Evolutionary conservation across 2,888 invertebrate species (phyloP).

Genomic region (Caenorhabditis panamensis): DNA sequence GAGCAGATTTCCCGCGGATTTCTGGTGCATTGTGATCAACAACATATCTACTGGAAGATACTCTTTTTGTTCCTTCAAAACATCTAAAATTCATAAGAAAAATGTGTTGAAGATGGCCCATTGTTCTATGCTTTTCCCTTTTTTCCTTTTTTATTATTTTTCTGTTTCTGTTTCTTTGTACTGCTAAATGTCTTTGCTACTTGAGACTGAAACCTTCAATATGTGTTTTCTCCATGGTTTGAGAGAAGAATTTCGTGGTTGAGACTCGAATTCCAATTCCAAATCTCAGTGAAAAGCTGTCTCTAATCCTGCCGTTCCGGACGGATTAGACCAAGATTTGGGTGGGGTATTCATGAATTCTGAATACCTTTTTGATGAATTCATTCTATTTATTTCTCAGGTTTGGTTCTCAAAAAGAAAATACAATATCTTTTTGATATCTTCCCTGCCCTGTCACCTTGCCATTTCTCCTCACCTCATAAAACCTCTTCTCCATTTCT

Average conservation of each 20-base stretch:
- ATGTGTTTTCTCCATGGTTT: too few species aligned
- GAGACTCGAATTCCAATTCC: too few species aligned
- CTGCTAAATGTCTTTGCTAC: too few species aligned
- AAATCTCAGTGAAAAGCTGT: too few species aligned
- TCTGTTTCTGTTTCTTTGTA: too few species aligned
- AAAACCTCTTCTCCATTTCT: neutral
- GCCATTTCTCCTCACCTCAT: neutral
- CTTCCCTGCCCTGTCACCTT: neutral
- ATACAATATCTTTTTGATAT: too few species aligned
- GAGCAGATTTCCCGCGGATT: too few species aligned
- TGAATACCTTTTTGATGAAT: slow-evolving; percentile 4
- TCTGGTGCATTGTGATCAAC: too few species aligned
- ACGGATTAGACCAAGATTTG: neutral
- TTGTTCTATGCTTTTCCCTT: slow-evolving; percentile 13
- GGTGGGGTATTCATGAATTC: slow-evolving; percentile 3
- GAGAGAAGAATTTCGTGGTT: too few species aligned
- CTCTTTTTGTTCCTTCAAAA: neutral
- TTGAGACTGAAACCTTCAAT: too few species aligned
- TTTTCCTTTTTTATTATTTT: neutral
- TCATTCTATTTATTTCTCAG: too few species aligned
- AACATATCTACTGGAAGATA: slow-evolving; percentile 17
- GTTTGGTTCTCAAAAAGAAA: neutral
- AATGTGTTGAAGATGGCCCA: neutral
- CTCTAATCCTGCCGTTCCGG: neutral
- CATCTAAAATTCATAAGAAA: slow-evolving; percentile 48